Percentiles rank a stretch among this genome's conserved stretches.
These are phyloP conservation scores for Eupithecia subumbrata DNA, from an alignment of 2,888 invertebrate genomes.

Conservation along the genomic window DNA sequence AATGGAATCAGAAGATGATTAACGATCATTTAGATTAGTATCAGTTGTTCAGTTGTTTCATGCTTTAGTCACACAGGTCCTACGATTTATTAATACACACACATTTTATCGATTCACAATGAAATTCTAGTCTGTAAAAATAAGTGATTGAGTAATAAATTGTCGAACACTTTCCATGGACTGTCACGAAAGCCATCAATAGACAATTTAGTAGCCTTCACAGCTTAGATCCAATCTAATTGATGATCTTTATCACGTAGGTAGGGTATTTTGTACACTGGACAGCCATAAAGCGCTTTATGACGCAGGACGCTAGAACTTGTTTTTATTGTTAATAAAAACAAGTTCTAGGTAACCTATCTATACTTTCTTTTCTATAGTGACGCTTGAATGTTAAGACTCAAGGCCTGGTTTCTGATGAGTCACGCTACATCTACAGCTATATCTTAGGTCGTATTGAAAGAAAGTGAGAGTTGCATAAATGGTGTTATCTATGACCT, in stretches of 20 bases:
- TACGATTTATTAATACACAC: neutral
- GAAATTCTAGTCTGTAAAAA: constrained; percentile 3
- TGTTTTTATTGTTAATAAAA: no score
- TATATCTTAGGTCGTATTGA: no score
- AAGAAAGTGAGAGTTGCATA: no score
- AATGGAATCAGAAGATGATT: neutral
- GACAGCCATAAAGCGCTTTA: neutral
- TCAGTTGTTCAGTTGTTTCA: neutral
- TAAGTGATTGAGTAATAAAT: neutral
- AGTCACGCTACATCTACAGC: neutral
- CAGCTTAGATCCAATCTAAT: neutral
- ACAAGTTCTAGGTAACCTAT: neutral
- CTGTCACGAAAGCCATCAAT: constrained; percentile 15
- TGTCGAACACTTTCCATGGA: neutral
- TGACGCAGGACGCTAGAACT: neutral
- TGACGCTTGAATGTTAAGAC: neutral
- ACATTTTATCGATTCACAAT: neutral
- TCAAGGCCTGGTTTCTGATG: neutral
- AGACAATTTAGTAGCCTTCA: constrained; percentile 11
- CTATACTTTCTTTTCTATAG: neutral
- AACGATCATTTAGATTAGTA: neutral
- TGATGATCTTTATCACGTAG: neutral
- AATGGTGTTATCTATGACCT: no score
- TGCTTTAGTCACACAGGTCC: neutral
- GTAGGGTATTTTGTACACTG: neutral